phyloP scores from a whole-genome alignment of 2,113 vertebrate species.

The Condylura cristata region DNA sequence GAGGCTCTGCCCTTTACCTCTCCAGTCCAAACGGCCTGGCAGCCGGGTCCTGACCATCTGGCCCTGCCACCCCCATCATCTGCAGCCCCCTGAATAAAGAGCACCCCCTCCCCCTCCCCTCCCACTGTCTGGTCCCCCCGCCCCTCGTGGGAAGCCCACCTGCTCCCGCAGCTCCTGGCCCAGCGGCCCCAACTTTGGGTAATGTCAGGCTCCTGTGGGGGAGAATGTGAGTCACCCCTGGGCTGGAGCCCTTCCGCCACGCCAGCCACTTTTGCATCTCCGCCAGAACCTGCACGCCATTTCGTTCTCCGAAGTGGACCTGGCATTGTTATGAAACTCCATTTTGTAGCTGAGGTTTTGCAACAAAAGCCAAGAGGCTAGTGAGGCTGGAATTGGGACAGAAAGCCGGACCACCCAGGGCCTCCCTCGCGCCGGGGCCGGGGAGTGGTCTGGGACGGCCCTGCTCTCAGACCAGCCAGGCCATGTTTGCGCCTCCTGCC shows the following conservation, averaged over 20 bases:
- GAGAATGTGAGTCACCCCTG: not conserved
- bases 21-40: not conserved
- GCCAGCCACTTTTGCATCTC: not conserved
- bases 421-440: not conserved
- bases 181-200: not conserved
- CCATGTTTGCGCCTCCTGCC: not conserved
- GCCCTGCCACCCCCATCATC: not conserved
- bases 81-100: not conserved
- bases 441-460: not conserved
- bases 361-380: not conserved
- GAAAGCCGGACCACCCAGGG: not conserved
- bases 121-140: not conserved
- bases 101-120: fast-evolving
- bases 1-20: not conserved
- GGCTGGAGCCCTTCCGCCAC: not conserved
- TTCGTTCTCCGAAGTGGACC: not conserved
- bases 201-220: not conserved
- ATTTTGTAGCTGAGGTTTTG: not conserved
- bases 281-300: not conserved
- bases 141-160: not conserved
- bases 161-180: not conserved
- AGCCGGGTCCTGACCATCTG: not conserved
- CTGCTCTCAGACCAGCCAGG: not conserved
- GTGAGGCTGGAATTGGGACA: not conserved
- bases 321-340: not conserved